Percentiles rank a stretch among this genome's conserved stretches.
Conservation (phyloP, 1,140 invertebrate genomes). For the Gonioctena quinquepunctata region DNA sequence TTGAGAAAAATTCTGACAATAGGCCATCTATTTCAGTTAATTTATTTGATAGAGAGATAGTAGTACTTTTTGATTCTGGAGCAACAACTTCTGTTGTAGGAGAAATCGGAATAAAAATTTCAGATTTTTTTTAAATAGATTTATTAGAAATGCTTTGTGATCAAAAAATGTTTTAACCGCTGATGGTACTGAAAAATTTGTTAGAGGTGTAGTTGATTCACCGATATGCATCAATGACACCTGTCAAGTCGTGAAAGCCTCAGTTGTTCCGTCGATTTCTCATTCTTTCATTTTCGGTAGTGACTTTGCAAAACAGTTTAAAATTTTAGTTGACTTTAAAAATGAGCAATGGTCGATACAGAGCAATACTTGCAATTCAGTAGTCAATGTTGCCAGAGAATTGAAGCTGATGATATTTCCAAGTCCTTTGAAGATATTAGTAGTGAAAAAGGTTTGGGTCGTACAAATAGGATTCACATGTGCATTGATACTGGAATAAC, state of each 20-base stretch:
- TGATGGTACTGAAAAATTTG: not conserved
- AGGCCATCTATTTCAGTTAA: too few species aligned
- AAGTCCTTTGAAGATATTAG: not conserved
- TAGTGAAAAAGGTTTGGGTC: not conserved
- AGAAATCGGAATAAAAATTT: too few species aligned
- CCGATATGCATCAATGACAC: not conserved
- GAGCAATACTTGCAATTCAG: not conserved
- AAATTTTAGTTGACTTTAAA: constrained; percentile 3
- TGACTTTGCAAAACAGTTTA: constrained; percentile 9
- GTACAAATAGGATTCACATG: not conserved
- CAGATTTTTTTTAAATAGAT: too few species aligned
- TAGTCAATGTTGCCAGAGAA: not conserved
- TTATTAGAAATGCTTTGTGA: too few species aligned
- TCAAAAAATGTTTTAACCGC: too few species aligned
- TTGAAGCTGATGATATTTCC: not conserved
- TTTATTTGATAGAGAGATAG: too few species aligned
- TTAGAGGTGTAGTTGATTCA: not conserved
- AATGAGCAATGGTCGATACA: not conserved
- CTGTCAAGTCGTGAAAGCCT: not conserved
- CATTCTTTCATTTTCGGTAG: not conserved
- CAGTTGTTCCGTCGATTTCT: not conserved
- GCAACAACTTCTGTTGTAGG: too few species aligned
- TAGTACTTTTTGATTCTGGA: too few species aligned
- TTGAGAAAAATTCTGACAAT: too few species aligned
- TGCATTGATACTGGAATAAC: constrained; percentile 27